Evolutionary conservation across 2,888 invertebrate genomes (phyloP), one percentile per base, ranked within the genome.

Genomic region (Cataglyphis altisquamis): DNA sequence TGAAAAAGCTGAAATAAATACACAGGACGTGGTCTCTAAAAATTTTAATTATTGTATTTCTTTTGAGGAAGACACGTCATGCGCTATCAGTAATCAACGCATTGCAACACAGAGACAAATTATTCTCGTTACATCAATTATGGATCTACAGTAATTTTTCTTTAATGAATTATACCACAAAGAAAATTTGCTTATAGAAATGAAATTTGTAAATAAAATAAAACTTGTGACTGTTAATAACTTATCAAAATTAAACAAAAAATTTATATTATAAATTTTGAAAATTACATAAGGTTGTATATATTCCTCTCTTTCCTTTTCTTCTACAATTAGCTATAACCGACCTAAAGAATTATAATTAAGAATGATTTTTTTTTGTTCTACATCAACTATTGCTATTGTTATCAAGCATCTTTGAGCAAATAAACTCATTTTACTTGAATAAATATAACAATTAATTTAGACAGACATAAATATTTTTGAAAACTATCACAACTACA

Each of bases 31-130:
- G 84, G 48, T 72, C 77, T 83, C 88, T 89, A 90, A 84, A 52
- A 52, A 84, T 41, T 75, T 89, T 90, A 88, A 86, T 90, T 90
- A 88, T 90, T 90, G 86, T 90, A 90, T 89, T 86, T 90, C 73
- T 83, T 84, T 90, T 84, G 72, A 90, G 90, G 89, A 89, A 89
- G 89, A 90, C 88, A 87, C 89, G 52, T 72, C 82, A 86, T 89
- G 72, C 85, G 60, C 81, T 84, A 84, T 86, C 78, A 67, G 60
- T 80, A 86, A 86, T 57, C 52, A 83, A 87, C 73, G 67, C 67
- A 75, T 80, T 66, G 29, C 68, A 62, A 77, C 63, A 87, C 9
- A 57, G 82, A 66, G n/a, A 15, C 15, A 55, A 29, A 48, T 63
- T 32, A 60, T 41, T 64, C 63, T 74, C 36, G 29, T 21, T 77